These are phyloP conservation scores for Congeria kusceri DNA, from an alignment of 2,888 invertebrate species.

Conservation along the genomic window DNA sequence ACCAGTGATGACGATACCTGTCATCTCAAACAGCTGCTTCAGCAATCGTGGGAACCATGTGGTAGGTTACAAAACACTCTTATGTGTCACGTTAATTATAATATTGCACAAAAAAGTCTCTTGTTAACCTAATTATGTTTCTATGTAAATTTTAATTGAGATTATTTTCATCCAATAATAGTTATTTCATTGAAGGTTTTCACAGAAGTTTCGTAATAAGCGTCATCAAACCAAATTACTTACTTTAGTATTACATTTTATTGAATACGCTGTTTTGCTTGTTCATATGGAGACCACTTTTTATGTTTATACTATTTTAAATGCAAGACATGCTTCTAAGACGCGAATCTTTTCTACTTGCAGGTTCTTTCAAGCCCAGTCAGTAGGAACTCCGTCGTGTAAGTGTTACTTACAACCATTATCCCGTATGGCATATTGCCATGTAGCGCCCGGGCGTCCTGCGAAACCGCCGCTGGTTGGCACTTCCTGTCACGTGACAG, in stretches of 20 bases:
- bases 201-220: too few species aligned
- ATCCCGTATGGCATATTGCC: slow-evolving; percentile 82
- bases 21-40: slow-evolving; percentile 75
- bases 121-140: too few species aligned
- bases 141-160: too few species aligned
- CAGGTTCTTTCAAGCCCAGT: slow-evolving; percentile 73
- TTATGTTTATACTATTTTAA: too few species aligned
- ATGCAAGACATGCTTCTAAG: too few species aligned
- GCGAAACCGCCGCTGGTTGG: slow-evolving; percentile 52
- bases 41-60: slow-evolving; percentile 71
- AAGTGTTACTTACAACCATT: slow-evolving; percentile 74
- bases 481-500: slow-evolving; percentile 7
- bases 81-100: background rate
- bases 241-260: too few species aligned
- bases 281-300: too few species aligned
- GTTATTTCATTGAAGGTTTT: background rate
- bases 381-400: slow-evolving; percentile 77
- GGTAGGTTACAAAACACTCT: slow-evolving; percentile 65
- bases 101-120: too few species aligned
- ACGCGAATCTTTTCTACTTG: slow-evolving; percentile 40
- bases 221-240: too few species aligned
- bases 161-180: too few species aligned
- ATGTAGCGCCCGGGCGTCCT: slow-evolving; percentile 56
- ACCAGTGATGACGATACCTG: slow-evolving; percentile 69
- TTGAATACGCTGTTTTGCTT: too few species aligned